phyloP scores from a whole-genome alignment of 2,888 invertebrate genomes.

The Caenorhabditis sulstoni region DNA sequence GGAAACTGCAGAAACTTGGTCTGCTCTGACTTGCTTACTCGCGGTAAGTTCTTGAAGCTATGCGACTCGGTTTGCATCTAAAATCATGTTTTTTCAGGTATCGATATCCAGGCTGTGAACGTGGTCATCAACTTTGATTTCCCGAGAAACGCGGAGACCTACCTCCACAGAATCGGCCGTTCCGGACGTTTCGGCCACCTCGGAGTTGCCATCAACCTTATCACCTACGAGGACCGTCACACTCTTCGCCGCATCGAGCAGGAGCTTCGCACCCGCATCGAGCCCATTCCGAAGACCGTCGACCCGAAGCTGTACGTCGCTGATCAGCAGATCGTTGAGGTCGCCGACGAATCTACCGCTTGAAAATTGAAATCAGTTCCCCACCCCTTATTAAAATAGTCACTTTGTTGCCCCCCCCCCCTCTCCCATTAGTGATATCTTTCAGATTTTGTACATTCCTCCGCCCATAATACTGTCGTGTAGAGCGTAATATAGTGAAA shows the following conservation, averaged over 20 bases:
- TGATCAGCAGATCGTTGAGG: slow-evolving; percentile 85
- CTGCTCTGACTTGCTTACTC: slow-evolving; percentile 93
- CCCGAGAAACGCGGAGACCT: slow-evolving; percentile 99
- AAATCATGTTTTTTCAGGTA: slow-evolving; percentile 82
- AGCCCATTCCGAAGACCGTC: slow-evolving; percentile 99
- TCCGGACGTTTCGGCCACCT: slow-evolving; percentile 92
- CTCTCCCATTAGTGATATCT: slow-evolving; percentile 23
- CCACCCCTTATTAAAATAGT: no score
- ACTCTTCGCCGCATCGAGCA: slow-evolving; percentile 98
- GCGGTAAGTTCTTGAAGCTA: slow-evolving; percentile 84
- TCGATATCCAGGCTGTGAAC: slow-evolving; percentile 99
- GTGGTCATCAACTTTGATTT: slow-evolving; percentile 99
- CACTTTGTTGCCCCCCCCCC: no score
- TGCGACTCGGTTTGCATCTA: no score
- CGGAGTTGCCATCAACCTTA: slow-evolving; percentile 98
- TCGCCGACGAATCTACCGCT: slow-evolving; percentile 40
- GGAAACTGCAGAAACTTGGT: slow-evolving; percentile 98
- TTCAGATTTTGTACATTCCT: slow-evolving; percentile 44
- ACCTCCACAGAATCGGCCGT: slow-evolving; percentile 98
- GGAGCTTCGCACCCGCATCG: slow-evolving; percentile 98
- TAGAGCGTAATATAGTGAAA: slow-evolving; percentile 32
- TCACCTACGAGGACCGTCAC: slow-evolving; percentile 98
- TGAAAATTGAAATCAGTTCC: slow-evolving; percentile 35
- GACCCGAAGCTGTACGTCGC: slow-evolving; percentile 98
- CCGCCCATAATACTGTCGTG: slow-evolving; percentile 52